Conservation (phyloP, 2,113 vertebrate species). For the Callospermophilus lateralis region DNA sequence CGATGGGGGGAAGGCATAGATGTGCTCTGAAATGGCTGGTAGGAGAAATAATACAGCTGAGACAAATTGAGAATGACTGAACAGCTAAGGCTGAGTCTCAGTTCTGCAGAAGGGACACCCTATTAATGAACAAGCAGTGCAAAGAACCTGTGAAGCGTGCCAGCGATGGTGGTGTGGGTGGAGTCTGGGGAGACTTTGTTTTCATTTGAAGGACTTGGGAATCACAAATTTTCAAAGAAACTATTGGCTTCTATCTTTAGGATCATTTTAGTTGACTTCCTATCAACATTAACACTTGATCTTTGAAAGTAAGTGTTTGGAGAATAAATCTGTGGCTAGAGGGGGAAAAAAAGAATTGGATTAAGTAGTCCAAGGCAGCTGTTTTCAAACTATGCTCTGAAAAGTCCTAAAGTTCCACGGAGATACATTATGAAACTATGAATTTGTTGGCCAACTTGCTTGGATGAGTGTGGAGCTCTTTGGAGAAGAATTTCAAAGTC, state of each 20-base stretch:
- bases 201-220: neutral
- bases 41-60: constrained; percentile 17
- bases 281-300: neutral
- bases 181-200: neutral
- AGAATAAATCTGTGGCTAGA: constrained; percentile 7
- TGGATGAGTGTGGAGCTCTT: neutral
- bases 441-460: constrained; percentile 29
- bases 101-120: neutral
- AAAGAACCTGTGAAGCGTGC: neutral
- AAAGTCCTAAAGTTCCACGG: neutral
- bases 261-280: constrained; percentile 16
- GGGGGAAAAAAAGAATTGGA: constrained; percentile 15
- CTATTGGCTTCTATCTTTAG: neutral
- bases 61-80: constrained; percentile 52
- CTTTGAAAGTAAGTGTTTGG: constrained; percentile 24
- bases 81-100: neutral
- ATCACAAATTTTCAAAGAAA: neutral
- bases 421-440: constrained; percentile 15
- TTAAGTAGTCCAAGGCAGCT: neutral
- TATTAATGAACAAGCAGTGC: neutral
- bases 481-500: neutral
- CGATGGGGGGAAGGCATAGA: neutral
- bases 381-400: neutral
- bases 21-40: neutral
- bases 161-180: neutral